Evolutionary conservation across 2,888 invertebrate genomes (phyloP).

Genomic region (Brachypalpus laphriformis): DNA sequence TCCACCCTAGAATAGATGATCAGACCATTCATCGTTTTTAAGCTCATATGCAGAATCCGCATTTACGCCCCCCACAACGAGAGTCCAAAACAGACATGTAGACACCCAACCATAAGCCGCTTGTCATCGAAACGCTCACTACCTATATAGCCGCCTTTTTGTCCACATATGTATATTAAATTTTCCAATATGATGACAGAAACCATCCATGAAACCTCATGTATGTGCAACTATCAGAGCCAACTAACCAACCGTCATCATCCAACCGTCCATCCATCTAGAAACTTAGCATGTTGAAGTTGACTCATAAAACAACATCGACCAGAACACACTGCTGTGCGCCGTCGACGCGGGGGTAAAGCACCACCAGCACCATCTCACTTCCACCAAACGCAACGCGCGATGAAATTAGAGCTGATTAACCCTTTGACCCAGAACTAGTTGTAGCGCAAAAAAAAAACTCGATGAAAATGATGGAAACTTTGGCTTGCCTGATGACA

Average conservation of each 20-base stretch:
- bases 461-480: conserved; percentile 26
- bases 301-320: conserved; percentile 57
- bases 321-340: conserved; percentile 16
- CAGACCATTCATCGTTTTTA: conserved; percentile 32
- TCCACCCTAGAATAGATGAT: conserved; percentile 3
- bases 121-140: conserved; percentile 17
- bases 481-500: conserved; percentile 26
- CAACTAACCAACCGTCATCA: conserved; percentile 59
- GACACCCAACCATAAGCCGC: conserved; percentile 23
- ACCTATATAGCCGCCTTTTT: neutral
- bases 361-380: neutral
- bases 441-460: conserved; percentile 47
- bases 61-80: neutral
- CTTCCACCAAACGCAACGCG: conserved; percentile 7
- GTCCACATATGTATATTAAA: conserved; percentile 26
- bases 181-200: conserved; percentile 46
- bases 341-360: neutral
- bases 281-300: conserved; percentile 52
- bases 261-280: conserved; percentile 37
- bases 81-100: no score
- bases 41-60: conserved; percentile 32
- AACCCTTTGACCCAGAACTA: conserved; percentile 76
- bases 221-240: conserved; percentile 33
- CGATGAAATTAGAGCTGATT: conserved; percentile 75
- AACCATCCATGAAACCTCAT: conserved; percentile 54